These are phyloP conservation scores for Cheumatopsyche charites DNA, from an alignment of 1,140 invertebrate genomes.

Conservation along the genomic window DNA sequence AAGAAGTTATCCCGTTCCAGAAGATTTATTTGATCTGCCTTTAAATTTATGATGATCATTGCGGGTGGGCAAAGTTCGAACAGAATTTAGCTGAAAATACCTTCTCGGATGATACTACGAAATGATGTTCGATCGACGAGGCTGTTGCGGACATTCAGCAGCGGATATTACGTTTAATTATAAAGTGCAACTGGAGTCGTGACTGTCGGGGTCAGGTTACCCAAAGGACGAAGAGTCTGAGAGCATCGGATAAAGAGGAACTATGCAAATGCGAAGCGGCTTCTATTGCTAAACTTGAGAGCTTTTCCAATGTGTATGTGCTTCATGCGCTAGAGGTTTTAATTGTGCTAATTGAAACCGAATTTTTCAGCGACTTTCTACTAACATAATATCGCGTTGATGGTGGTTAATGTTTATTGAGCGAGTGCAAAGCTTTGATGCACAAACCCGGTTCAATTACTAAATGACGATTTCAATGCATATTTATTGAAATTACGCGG, in stretches of 20 bases:
- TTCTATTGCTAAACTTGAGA: slow-evolving; percentile 8
- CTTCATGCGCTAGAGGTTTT: too few species aligned
- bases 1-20: too few species aligned
- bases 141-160: background rate
- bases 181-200: slow-evolving; percentile 47
- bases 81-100: too few species aligned
- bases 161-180: slow-evolving; percentile 47
- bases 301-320: too few species aligned
- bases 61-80: background rate
- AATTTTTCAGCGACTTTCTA: background rate
- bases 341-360: too few species aligned
- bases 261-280: slow-evolving; percentile 28
- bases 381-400: background rate
- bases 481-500: background rate
- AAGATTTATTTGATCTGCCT: too few species aligned
- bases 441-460: slow-evolving; percentile 19
- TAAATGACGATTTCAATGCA: slow-evolving; percentile 2
- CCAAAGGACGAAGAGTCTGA: slow-evolving; percentile 35
- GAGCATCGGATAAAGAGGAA: slow-evolving; percentile 35
- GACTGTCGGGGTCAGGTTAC: slow-evolving; percentile 42
- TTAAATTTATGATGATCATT: too few species aligned
- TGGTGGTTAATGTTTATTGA: too few species aligned
- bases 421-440: background rate
- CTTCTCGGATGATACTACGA: too few species aligned
- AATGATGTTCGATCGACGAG: background rate